Base-by-base conservation (phyloP, 2,113 vertebrate genomes). In the Donacobius atricapilla region DNA sequence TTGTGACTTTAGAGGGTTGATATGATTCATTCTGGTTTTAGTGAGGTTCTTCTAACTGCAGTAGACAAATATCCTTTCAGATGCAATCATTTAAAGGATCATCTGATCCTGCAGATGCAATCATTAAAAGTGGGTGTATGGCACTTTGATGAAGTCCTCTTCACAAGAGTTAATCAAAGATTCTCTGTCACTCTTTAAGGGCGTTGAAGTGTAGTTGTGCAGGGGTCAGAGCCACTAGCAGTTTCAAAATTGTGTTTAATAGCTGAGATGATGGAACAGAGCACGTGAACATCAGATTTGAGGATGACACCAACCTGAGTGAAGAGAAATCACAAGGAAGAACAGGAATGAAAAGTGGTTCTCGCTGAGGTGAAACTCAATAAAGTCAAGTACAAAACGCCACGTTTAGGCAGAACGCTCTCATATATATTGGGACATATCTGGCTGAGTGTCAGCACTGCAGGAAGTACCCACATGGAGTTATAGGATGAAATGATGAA, bases 21-120 rank as follows among this genome's bases (percentile, higher is more conserved):
- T 77, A 47, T 81, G 64, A 97, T 89, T 90, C 18, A 86, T 66
- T 88, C 47, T 88, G 37, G 66, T 70, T 94, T 86, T 70, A 92
- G 76, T 25, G 50, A 90, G 42, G 45, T 89, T 91, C 69, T 82
- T 60, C 7, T 13, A 84, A 47, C 44, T 4, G 11, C 70, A 82
- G 60, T 51, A 89, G 77, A 80, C 33, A 96, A 90, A 83, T 78
- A 90, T 56, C 56, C 69, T 51, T 51, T 28, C 60, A 82, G 86
- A 83, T 64, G 35, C 30, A 89, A 53, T 66, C 35, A 78, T 40
- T 83, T 58, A 58, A 25, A n/a, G n/a, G n/a, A n/a, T n/a, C n/a
- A n/a, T n/a, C n/a, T 37, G 57, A 90, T 54, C 60, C 72, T 47
- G 28, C 65, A 78, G 91, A 84, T 51, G 28, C 30, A 89, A 48